Evolutionary conservation across 2,888 invertebrate genomes (phyloP).

Genomic region (Sphaerophoria rueppellii): DNA sequence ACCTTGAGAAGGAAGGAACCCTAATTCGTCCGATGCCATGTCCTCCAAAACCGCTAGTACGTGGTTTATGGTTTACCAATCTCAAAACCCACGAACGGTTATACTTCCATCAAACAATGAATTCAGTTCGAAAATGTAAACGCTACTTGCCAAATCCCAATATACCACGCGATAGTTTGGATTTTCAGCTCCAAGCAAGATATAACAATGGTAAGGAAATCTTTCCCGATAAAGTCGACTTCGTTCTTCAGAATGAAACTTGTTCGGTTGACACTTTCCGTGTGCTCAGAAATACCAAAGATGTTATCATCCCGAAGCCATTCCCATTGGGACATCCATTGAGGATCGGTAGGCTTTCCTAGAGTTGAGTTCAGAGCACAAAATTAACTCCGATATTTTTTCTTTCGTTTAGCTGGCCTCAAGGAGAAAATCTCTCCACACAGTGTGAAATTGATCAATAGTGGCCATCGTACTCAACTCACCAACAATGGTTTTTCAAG

Average conservation of each 20-base stretch:
- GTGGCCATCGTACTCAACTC: slow-evolving; percentile 90
- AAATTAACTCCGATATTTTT: not conserved
- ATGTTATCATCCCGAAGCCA: slow-evolving; percentile 79
- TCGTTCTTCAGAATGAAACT: slow-evolving; percentile 87
- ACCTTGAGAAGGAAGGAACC: slow-evolving; percentile 82
- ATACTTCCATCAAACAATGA: slow-evolving; percentile 84
- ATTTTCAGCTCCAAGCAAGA: slow-evolving; percentile 86
- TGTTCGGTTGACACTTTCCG: slow-evolving; percentile 86
- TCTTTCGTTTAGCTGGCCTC: slow-evolving; percentile 83
- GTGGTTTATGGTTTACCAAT: slow-evolving; percentile 79
- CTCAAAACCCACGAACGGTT: slow-evolving; percentile 82
- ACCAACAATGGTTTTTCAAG: slow-evolving; percentile 92
- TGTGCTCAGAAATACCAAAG: slow-evolving; percentile 85
- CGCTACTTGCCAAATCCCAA: slow-evolving; percentile 79
- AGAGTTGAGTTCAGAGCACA: no score
- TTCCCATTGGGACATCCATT: slow-evolving; percentile 82
- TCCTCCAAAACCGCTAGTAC: slow-evolving; percentile 70
- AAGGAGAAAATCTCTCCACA: slow-evolving; percentile 86
- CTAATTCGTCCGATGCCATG: slow-evolving; percentile 81
- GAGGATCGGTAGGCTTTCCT: slow-evolving; percentile 79
- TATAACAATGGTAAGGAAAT: slow-evolving; percentile 87
- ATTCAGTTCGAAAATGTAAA: slow-evolving; percentile 83
- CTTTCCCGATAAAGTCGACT: slow-evolving; percentile 86
- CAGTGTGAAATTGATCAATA: slow-evolving; percentile 90
- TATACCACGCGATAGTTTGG: slow-evolving; percentile 87